Conservation (phyloP, 2,113 vertebrate genomes). For the Alces alces region DNA sequence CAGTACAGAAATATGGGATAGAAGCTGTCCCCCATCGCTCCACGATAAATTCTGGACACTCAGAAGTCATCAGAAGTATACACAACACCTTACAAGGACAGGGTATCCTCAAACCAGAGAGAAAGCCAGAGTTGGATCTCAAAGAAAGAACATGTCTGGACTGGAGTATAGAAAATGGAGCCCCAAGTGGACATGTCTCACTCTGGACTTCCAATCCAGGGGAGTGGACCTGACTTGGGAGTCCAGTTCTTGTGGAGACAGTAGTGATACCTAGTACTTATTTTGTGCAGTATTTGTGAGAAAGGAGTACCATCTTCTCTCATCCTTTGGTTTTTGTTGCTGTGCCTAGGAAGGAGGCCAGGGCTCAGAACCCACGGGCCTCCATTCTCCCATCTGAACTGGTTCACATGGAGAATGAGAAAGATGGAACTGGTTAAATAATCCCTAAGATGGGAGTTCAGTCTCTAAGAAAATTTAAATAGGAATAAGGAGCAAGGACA, state of each 20-base stretch:
- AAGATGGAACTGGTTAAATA: not conserved
- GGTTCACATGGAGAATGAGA: not conserved
- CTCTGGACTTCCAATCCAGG: not conserved
- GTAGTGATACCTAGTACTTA: not conserved
- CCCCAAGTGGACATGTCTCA: fast-evolving
- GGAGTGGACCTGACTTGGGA: not conserved
- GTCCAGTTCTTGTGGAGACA: not conserved
- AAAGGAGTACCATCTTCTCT: not conserved
- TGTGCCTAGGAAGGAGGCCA: not conserved
- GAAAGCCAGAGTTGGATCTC: not conserved
- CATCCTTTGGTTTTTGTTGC: not conserved
- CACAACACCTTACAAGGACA: not conserved
- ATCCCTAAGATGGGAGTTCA: not conserved
- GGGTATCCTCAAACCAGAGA: not conserved
- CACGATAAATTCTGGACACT: not conserved
- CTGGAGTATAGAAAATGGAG: not conserved
- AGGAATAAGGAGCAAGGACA: not conserved
- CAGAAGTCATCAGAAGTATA: not conserved
- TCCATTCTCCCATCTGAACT: not conserved
- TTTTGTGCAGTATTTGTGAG: not conserved
- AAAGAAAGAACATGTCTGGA: not conserved
- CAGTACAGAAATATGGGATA: not conserved
- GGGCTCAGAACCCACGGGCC: not conserved
- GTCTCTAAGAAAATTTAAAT: not conserved
- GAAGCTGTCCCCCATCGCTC: no score